These are phyloP conservation scores for Hippopotamyrus pictus DNA, from an alignment of 2,797 vertebrate species.

Conservation along the genomic window DNA sequence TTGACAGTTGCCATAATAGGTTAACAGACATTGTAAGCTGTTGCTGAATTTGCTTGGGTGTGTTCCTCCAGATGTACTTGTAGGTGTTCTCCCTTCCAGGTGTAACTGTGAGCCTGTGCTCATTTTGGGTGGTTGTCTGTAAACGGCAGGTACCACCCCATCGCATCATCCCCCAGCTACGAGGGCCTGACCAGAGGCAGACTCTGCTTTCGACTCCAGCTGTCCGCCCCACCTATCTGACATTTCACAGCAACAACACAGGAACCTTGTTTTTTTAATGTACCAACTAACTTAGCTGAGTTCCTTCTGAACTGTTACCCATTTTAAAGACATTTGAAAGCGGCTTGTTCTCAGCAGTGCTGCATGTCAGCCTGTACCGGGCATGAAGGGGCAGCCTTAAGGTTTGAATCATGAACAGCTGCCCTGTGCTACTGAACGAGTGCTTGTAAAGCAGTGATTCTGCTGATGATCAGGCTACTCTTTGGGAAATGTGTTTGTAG, in stretches of 20 bases:
- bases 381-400: neutral
- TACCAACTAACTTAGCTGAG: neutral
- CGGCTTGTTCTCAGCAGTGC: neutral
- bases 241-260: neutral
- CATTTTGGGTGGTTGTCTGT: conserved; percentile 26
- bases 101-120: conserved; percentile 27
- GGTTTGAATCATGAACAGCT: neutral
- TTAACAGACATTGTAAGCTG: conserved; percentile 48
- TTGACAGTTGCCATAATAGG: conserved; percentile 45
- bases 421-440: neutral
- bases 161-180: conserved; percentile 24
- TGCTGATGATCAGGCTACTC: neutral
- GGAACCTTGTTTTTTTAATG: neutral
- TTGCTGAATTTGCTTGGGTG: conserved; percentile 40
- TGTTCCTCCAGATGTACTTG: neutral
- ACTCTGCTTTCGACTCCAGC: conserved; percentile 17
- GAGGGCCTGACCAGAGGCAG: neutral
- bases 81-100: neutral
- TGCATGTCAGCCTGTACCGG: neutral
- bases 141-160: conserved; percentile 24
- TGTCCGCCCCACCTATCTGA: neutral
- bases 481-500: neutral
- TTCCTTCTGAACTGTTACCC: neutral
- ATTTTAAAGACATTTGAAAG: neutral
- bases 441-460: neutral